These are phyloP conservation scores for Onychomys arenicola DNA, from an alignment of 2,797 vertebrate species.

Conservation along the genomic window DNA sequence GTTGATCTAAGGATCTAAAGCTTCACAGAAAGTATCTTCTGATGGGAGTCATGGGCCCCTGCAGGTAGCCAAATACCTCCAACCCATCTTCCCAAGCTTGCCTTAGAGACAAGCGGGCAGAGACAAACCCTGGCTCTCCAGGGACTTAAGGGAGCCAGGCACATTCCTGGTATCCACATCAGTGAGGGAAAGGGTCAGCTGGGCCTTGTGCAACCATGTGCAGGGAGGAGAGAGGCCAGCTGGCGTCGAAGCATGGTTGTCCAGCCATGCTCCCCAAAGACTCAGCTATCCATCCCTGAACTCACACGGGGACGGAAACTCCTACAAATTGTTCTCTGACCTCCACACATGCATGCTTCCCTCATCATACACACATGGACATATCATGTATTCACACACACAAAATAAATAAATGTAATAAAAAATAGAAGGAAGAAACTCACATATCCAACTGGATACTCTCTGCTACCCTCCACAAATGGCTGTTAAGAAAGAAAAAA, in stretches of 20 bases:
- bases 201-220: not conserved
- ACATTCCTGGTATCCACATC: not conserved
- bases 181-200: not conserved
- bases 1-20: not conserved
- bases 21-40: not conserved
- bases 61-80: not conserved
- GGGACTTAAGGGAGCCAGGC: not conserved
- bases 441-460: conserved; percentile 82
- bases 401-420: not conserved
- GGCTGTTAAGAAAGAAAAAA: conserved; percentile 75
- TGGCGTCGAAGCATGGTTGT: not conserved
- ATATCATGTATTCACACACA: not conserved
- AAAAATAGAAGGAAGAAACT: conserved; percentile 51
- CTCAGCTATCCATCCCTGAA: conserved; percentile 69
- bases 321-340: not conserved
- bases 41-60: not conserved
- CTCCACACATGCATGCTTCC: not conserved
- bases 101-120: not conserved
- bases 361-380: not conserved
- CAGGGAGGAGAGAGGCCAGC: not conserved
- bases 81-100: not conserved
- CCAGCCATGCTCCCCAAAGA: not conserved
- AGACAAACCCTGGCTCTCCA: not conserved
- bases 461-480: conserved; percentile 75
- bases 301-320: not conserved